Conservation (phyloP, 2,113 vertebrate genomes). For the Donacobius atricapilla region DNA sequence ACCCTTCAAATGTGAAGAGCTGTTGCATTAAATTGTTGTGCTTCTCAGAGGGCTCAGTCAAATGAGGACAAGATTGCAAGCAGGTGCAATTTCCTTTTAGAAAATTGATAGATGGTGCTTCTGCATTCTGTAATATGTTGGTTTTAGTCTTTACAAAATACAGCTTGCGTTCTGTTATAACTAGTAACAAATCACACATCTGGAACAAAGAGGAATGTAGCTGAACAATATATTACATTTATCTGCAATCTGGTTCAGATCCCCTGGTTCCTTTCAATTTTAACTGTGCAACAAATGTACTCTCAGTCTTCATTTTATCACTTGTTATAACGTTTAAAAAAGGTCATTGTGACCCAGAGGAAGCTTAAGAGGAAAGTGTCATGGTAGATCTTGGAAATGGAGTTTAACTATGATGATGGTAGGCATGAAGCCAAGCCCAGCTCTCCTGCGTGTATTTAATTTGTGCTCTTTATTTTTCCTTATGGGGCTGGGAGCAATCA, state of each 20-base stretch:
- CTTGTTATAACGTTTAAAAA: constrained; percentile 19
- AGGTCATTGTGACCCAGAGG: constrained; percentile 55
- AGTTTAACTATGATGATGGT: neutral
- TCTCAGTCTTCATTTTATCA: constrained; percentile 41
- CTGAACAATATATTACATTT: constrained; percentile 7
- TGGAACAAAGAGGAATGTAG: constrained; percentile 9
- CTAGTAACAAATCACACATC: constrained; percentile 20
- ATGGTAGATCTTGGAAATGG: constrained; percentile 16
- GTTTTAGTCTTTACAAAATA: constrained; percentile 23
- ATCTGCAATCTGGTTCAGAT: constrained; percentile 42
- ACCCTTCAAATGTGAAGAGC: neutral
- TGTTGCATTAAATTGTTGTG: neutral
- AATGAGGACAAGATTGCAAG: neutral
- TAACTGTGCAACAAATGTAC: constrained; percentile 26
- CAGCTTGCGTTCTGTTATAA: constrained; percentile 11
- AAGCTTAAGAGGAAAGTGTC: constrained; percentile 23
- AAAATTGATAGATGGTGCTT: neutral
- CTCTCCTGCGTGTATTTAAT: neutral
- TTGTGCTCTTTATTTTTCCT: neutral
- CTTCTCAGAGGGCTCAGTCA: neutral
- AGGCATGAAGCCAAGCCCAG: constrained; percentile 14
- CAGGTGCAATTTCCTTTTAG: neutral
- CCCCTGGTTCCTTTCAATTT: constrained; percentile 20
- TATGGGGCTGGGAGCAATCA: neutral
- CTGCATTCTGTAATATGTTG: neutral